Conservation (phyloP, 1,140 invertebrate species). For the Pantala flavescens region DNA sequence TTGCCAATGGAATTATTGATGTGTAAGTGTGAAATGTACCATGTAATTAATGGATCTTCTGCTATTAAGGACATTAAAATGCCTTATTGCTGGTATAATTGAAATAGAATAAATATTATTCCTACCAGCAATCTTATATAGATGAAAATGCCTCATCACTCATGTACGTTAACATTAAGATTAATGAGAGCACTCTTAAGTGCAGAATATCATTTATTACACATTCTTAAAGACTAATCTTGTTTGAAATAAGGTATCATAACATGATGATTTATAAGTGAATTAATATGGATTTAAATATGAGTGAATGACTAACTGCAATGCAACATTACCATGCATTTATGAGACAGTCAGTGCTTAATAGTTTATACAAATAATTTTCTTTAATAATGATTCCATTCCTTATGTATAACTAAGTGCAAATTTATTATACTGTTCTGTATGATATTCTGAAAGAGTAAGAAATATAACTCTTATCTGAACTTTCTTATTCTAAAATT, state of each 20-base stretch:
- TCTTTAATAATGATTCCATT: background rate
- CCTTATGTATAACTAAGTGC: background rate
- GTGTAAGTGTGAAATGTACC: background rate
- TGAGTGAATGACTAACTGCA: constrained; percentile 5
- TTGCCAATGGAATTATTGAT: too few relatives aligned
- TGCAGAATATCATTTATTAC: background rate
- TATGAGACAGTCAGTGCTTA: constrained; percentile 1
- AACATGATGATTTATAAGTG: background rate
- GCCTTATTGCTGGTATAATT: background rate
- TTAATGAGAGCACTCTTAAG: background rate
- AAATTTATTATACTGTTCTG: constrained; percentile 8
- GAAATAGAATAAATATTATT: background rate
- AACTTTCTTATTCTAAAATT: too few relatives aligned
- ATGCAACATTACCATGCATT: background rate
- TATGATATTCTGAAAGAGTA: background rate
- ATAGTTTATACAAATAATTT: background rate
- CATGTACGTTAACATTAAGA: background rate
- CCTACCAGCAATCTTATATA: background rate
- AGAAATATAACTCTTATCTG: background rate
- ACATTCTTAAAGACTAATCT: background rate
- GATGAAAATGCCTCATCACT: background rate
- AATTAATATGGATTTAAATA: background rate
- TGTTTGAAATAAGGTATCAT: constrained; percentile 1
- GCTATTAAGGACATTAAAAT: background rate
- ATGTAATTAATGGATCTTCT: background rate